Base-by-base conservation (phyloP, 2,888 invertebrate species). In the Tethea ocularis region DNA sequence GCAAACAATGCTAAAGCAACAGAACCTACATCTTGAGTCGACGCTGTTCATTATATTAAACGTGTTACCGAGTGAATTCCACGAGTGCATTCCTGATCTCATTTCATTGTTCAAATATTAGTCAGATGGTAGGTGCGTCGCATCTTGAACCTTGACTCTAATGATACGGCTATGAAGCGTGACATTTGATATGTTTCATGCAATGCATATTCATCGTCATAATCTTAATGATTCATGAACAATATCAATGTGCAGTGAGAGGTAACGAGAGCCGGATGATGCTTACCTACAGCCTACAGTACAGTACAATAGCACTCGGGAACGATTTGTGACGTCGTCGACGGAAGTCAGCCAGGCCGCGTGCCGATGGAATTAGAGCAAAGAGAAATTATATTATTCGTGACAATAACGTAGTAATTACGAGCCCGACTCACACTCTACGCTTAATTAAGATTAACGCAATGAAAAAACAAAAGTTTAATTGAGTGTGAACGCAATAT, bases 401-500 rank as follows among this genome's bases (percentile, higher is more conserved):
- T 58, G 56, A 56, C 58, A 56, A 51, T 56, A 36, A 58, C 58
- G 56, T 56, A 36, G 58, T 58, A 58, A 58, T 61, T 58, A 61
- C 41, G 58, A 26, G 20, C 58, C 58, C 57, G 15, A 46, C 46
- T 17, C 41, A 38, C 57, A 57, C 57, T 52, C 52, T 56, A 52
- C 41, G 56, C 61, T 58, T 61, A 46, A 61, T 61, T 61, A 61
- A 58, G 58, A 61, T 61, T 56, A 61, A 56, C 58, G 58, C 29
- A 56, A 56, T 56, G 55, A 52, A 61, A 61, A 55, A 58, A 61
- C 52, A 55, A 52, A 57, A 62, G 59, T 55, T 57, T 41, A 63
- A 74, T 69, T 69, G 69, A 69, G 70, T 60, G 66, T 67, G 61
- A 46, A 20, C 46, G 46, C 46, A 46, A 20, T 46, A 20, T 46